phyloP scores from a whole-genome alignment of 1,140 invertebrate genomes.

The Drosophila tsacasi region DNA sequence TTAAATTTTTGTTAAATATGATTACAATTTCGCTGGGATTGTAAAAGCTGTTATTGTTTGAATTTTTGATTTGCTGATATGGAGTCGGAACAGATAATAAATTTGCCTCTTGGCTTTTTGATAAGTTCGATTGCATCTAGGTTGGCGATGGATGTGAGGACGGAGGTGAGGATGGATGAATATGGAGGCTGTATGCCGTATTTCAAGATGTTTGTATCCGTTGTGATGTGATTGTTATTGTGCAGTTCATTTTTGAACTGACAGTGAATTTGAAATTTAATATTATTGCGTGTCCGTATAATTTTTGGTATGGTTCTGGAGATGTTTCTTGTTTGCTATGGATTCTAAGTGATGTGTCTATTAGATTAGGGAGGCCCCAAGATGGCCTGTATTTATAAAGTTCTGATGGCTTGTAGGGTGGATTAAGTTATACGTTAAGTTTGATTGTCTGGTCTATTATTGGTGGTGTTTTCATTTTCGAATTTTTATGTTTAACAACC shows the following conservation, averaged over 20 bases:
- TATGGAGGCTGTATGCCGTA: constrained; percentile 1
- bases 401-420: constrained; percentile 7
- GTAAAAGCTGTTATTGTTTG: neutral
- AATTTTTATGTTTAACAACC: neutral
- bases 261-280: constrained; percentile 10
- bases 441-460: constrained; percentile 6
- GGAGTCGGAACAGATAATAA: neutral
- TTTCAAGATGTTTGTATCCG: constrained; percentile 10
- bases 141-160: constrained; percentile 6
- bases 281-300: neutral
- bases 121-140: constrained; percentile 9
- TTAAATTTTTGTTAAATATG: no score
- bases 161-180: constrained; percentile 2
- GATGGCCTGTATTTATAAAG: neutral
- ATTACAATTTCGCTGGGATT: no score
- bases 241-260: constrained; percentile 9
- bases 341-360: constrained; percentile 8
- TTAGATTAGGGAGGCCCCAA: constrained; percentile 4
- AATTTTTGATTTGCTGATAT: constrained; percentile 1
- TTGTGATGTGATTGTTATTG: constrained; percentile 12
- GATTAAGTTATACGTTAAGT: neutral
- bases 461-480: neutral
- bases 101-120: neutral
- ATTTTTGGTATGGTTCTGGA: constrained; percentile 4
- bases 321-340: neutral